Percentiles rank a stretch among this genome's conserved stretches.
phyloP scores from a whole-genome alignment of 2,797 vertebrate genomes.

The Sarcoramphus papa region DNA sequence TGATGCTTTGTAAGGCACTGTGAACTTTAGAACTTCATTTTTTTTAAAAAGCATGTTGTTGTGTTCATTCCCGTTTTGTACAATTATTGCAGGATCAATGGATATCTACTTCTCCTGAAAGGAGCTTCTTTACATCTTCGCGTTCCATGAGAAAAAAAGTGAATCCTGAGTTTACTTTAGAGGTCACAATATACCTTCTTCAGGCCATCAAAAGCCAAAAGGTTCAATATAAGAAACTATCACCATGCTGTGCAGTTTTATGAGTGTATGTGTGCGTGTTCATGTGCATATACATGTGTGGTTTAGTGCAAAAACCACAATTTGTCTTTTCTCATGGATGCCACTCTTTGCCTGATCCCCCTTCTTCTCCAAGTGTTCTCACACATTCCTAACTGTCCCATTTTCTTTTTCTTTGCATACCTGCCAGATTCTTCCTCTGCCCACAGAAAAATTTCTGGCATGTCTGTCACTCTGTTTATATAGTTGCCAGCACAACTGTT shows the following conservation, averaged over 20 bases:
- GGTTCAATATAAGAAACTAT: not conserved
- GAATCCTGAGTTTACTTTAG: not conserved
- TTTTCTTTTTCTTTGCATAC: conserved; percentile 11
- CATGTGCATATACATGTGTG: not conserved
- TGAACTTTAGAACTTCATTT: not conserved
- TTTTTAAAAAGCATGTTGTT: not conserved
- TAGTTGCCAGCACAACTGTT: not conserved
- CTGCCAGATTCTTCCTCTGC: conserved; percentile 33
- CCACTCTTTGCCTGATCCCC: not conserved
- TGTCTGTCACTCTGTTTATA: not conserved
- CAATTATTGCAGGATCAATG: not conserved
- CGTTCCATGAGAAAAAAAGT: not conserved
- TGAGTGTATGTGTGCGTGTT: not conserved
- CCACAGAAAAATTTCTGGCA: conserved; percentile 16
- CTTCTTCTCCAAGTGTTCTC: not conserved
- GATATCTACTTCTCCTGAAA: not conserved
- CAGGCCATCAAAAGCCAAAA: not conserved
- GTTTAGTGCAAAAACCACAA: not conserved
- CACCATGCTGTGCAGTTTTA: not conserved
- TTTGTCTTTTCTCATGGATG: not conserved
- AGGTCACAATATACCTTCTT: not conserved
- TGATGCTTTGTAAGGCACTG: not conserved
- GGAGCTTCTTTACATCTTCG: not conserved
- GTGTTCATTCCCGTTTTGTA: not conserved
- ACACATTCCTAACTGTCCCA: not conserved